phyloP scores from a whole-genome alignment of 2,888 invertebrate species.

The Acleris literana region DNA sequence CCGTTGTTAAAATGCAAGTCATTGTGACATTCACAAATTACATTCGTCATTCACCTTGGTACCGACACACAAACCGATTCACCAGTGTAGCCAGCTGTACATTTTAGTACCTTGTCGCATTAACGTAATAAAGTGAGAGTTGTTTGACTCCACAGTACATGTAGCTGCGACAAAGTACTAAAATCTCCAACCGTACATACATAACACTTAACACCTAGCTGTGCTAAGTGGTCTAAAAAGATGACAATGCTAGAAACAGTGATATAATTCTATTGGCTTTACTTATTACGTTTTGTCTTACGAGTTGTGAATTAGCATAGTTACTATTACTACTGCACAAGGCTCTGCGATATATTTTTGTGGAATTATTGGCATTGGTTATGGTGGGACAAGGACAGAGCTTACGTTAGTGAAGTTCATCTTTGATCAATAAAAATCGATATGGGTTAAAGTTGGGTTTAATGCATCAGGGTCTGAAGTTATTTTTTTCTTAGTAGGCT shows the following conservation, averaged over 20 bases:
- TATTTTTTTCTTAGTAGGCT: too few species aligned
- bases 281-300: conserved; percentile 33
- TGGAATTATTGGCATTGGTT: not conserved
- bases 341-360: not conserved
- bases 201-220: conserved; percentile 31
- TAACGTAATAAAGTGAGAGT: too few species aligned
- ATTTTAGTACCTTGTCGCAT: too few species aligned
- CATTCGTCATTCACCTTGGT: conserved; percentile 12
- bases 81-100: not conserved
- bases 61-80: conserved; percentile 1
- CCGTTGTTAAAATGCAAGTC: not conserved
- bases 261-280: conserved; percentile 27
- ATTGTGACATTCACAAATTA: conserved; percentile 1
- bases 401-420: too few species aligned
- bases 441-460: too few species aligned
- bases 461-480: too few species aligned
- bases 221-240: conserved; percentile 41
- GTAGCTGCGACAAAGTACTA: too few species aligned
- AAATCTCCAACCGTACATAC: not conserved
- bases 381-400: not conserved
- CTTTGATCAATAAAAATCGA: too few species aligned
- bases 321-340: not conserved
- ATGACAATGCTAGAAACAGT: conserved; percentile 39
- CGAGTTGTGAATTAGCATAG: not conserved
- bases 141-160: too few species aligned